phyloP scores from a whole-genome alignment of 2,113 vertebrate species.

The Machaerirhynchus nigripectus region DNA sequence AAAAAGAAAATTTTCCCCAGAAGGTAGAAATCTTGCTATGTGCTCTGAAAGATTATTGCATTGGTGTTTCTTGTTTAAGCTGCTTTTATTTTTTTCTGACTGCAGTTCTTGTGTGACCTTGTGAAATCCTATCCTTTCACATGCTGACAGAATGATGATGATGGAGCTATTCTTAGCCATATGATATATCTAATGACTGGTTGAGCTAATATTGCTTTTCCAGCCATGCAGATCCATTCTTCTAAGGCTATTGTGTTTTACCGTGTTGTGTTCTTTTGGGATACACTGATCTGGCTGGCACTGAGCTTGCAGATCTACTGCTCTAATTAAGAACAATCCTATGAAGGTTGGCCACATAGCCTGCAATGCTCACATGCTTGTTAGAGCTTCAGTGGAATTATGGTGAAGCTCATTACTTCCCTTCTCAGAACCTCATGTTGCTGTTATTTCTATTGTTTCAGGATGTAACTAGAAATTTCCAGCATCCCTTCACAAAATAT shows the following conservation, averaged over 20 bases:
- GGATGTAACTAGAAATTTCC: background rate
- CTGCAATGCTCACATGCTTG: background rate
- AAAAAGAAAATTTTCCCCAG: background rate
- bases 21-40: background rate
- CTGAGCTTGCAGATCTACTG: background rate
- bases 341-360: background rate
- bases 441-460: background rate
- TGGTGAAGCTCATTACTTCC: background rate
- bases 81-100: background rate
- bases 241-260: background rate
- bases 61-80: background rate
- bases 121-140: conserved; percentile 4
- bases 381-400: background rate
- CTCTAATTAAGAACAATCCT: background rate
- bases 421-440: background rate
- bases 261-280: background rate
- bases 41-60: background rate
- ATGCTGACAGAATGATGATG: background rate
- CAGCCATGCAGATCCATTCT: background rate
- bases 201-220: background rate
- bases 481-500: background rate
- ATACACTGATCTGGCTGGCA: background rate
- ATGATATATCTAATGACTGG: background rate
- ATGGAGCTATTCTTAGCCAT: background rate
- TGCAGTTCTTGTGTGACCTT: background rate